Conservation (phyloP, 2,113 vertebrate species). For the Delphinus delphis region DNA sequence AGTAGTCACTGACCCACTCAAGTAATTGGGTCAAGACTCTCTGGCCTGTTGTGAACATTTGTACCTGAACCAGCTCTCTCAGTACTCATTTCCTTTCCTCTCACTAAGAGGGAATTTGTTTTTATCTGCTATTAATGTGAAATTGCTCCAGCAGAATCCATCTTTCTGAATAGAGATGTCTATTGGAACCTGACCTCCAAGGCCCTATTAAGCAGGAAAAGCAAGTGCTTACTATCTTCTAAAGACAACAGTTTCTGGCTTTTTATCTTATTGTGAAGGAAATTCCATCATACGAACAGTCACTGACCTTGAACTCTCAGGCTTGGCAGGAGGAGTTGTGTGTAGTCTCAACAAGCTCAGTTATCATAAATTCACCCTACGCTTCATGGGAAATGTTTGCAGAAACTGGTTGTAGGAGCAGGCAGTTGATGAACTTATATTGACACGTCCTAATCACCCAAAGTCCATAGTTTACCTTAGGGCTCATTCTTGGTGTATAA, state of each 20-base stretch:
- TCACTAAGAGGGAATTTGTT: not conserved
- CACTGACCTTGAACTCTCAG: slow-evolving; percentile 14
- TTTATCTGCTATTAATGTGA: not conserved
- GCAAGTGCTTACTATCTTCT: not conserved
- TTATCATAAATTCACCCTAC: slow-evolving; percentile 6
- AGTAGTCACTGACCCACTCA: not conserved
- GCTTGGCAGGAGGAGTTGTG: not conserved
- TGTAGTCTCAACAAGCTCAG: not conserved
- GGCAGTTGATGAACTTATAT: not conserved
- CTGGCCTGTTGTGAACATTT: not conserved
- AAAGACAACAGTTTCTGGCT: not conserved
- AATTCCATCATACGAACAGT: not conserved
- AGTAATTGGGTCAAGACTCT: not conserved
- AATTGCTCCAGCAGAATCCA: not conserved
- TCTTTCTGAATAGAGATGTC: not conserved
- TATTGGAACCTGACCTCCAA: not conserved
- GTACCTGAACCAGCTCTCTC: not conserved
- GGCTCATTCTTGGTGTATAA: not conserved
- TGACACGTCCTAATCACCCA: not conserved
- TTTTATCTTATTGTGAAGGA: slow-evolving; percentile 41
- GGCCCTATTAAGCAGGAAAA: not conserved
- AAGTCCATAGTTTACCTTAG: not conserved
- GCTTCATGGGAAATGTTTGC: not conserved
- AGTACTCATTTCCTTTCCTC: not conserved
- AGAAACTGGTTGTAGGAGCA: not conserved